Evolutionary conservation across 2,113 vertebrate genomes (phyloP).

Genomic region (Alces alces): DNA sequence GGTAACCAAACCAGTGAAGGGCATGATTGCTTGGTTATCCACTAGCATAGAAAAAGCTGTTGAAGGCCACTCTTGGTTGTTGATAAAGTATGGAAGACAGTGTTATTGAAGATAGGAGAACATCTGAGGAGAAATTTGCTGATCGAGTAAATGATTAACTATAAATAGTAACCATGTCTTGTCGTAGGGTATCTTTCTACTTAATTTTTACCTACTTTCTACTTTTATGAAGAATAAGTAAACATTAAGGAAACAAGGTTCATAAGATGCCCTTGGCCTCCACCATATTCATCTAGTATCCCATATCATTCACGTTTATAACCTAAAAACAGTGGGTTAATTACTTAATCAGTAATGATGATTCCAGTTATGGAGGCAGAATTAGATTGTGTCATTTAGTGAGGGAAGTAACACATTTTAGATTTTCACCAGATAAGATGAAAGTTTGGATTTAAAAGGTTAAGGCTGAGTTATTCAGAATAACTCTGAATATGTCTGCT

Average conservation of each 20-base stretch:
- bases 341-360: background rate
- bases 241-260: constrained; percentile 20
- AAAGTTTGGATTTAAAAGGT: constrained; percentile 15
- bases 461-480: background rate
- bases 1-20: constrained; percentile 40
- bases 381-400: background rate
- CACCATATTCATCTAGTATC: background rate
- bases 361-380: background rate
- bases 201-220: background rate
- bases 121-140: background rate
- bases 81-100: constrained; percentile 31
- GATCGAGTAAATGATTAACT: background rate
- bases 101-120: constrained; percentile 1
- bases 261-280: background rate
- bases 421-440: background rate
- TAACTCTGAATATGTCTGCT: background rate
- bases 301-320: background rate
- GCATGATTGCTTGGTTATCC: constrained; percentile 9
- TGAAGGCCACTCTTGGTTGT: constrained; percentile 1
- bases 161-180: background rate
- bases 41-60: background rate
- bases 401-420: background rate
- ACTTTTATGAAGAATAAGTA: background rate
- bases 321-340: background rate
- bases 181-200: background rate